A percentile compares a stretch with the other conserved stretches of the same genome.
phyloP scores from a whole-genome alignment of 2,888 invertebrate species.

The Drosophila pseudotalamancana region DNA sequence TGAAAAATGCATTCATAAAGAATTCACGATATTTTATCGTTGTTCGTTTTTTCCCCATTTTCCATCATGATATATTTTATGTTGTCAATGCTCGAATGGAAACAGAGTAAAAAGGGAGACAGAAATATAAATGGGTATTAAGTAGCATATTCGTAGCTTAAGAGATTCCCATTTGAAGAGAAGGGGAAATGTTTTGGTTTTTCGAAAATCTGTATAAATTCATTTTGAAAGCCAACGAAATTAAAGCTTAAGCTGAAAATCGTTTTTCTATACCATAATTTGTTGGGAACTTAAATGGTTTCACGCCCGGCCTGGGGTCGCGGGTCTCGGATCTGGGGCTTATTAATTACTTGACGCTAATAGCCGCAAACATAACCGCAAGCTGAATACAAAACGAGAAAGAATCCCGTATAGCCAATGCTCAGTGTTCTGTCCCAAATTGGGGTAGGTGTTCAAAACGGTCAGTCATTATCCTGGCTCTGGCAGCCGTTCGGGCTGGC shows the following conservation, averaged over 20 bases:
- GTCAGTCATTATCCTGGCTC: constrained; percentile 42
- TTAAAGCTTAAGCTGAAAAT: constrained; percentile 27
- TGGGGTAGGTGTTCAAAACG: constrained; percentile 40
- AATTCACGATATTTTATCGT: constrained; percentile 35
- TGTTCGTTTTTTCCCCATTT: constrained; percentile 7
- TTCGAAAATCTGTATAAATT: background rate
- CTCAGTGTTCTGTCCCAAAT: background rate
- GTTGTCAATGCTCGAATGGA: background rate
- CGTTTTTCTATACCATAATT: background rate
- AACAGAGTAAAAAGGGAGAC: background rate
- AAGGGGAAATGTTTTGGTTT: background rate
- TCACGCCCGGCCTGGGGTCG: constrained; percentile 19
- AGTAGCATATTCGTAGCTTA: background rate
- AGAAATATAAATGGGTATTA: background rate
- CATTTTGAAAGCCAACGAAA: constrained; percentile 2
- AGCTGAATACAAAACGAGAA: constrained; percentile 13
- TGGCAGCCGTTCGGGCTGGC: constrained; percentile 22
- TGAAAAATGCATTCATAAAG: constrained; percentile 47
- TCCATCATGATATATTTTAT: constrained; percentile 7
- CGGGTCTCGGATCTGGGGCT: too few relatives aligned
- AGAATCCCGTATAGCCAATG: constrained; percentile 45
- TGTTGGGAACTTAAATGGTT: constrained; percentile 18
- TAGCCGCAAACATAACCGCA: constrained; percentile 55
- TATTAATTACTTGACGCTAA: constrained; percentile 58
- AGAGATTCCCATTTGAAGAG: background rate